These are phyloP conservation scores for Ictidomys tridecemlineatus DNA, from an alignment of 2,113 vertebrate genomes.

Conservation along the genomic window DNA sequence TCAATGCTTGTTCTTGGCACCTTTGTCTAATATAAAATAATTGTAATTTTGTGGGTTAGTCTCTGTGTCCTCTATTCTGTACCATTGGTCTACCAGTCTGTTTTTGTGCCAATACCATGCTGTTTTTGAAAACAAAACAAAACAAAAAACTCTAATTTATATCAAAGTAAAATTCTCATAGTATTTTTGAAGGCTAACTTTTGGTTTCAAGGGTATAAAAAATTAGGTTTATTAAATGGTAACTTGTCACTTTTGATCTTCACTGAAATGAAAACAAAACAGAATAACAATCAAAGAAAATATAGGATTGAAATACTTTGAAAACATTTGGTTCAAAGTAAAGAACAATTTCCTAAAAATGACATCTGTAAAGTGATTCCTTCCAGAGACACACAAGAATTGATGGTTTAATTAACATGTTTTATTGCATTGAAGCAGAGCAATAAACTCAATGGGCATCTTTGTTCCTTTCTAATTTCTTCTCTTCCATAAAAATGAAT, in stretches of 20 bases:
- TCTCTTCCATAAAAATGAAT: conserved; percentile 59
- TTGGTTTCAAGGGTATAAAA: background rate
- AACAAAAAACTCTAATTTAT: background rate
- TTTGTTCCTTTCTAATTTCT: conserved; percentile 50
- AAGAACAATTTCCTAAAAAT: background rate
- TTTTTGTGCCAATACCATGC: too few relatives aligned
- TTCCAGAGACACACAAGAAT: background rate
- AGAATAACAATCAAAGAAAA: background rate
- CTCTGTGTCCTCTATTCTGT: too few relatives aligned
- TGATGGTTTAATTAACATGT: conserved; percentile 42
- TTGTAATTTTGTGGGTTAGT: too few relatives aligned
- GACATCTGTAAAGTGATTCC: background rate
- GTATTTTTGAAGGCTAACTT: background rate
- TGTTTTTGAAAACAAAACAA: too few relatives aligned
- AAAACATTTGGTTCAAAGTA: background rate
- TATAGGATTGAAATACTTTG: background rate
- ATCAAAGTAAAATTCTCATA: background rate
- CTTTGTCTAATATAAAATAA: too few relatives aligned
- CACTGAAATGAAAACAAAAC: background rate
- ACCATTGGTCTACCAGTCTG: too few relatives aligned
- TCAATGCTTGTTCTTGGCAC: too few relatives aligned
- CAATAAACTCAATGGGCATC: conserved; percentile 7
- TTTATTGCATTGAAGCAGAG: conserved; percentile 15
- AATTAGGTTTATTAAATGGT: background rate
- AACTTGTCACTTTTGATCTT: background rate